Percentiles rank a stretch among this genome's conserved stretches.
Conservation (phyloP, 1,140 invertebrate species). For the Drosophila lacertosa region DNA sequence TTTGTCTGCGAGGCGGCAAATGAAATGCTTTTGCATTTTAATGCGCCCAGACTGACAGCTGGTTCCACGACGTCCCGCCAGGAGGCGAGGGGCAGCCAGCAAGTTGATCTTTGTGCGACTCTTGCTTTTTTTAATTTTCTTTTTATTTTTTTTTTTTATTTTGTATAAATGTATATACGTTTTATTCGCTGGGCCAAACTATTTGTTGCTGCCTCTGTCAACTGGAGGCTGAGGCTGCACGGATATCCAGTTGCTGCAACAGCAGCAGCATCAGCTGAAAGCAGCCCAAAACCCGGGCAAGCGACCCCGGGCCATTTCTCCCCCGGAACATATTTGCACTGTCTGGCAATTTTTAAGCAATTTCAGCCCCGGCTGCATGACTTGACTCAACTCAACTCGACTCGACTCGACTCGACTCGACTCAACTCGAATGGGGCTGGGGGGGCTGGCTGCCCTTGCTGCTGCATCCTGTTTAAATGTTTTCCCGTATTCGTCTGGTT, state of each 20-base stretch:
- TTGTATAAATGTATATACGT: too few species aligned
- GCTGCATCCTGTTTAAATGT: conserved; percentile 80
- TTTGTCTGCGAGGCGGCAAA: conserved; percentile 73
- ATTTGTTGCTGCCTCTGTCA: conserved; percentile 79
- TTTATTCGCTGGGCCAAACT: conserved; percentile 56
- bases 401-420: too few species aligned
- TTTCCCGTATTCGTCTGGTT: conserved; percentile 44
- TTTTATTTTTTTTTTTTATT: not conserved
- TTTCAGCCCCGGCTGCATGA: conserved; percentile 71
- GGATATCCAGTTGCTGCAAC: not conserved
- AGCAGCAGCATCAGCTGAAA: conserved; percentile 13
- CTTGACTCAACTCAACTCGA: conserved; percentile 58
- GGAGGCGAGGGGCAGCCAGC: conserved; percentile 12
- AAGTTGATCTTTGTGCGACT: conserved; percentile 52
- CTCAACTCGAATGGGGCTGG: too few species aligned
- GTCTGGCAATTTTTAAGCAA: conserved; percentile 81
- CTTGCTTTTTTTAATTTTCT: conserved; percentile 45
- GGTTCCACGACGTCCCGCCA: conserved; percentile 40
- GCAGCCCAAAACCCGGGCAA: conserved; percentile 15
- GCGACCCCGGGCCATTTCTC: conserved; percentile 39
- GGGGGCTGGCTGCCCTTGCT: conserved; percentile 29
- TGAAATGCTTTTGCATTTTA: conserved; percentile 82
- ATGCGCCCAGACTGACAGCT: conserved; percentile 76
- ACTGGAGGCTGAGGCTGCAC: conserved; percentile 27
- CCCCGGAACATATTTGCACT: conserved; percentile 77